Evolutionary conservation across 2,113 vertebrate genomes (phyloP).

Genomic region (Charadrius vociferus): DNA sequence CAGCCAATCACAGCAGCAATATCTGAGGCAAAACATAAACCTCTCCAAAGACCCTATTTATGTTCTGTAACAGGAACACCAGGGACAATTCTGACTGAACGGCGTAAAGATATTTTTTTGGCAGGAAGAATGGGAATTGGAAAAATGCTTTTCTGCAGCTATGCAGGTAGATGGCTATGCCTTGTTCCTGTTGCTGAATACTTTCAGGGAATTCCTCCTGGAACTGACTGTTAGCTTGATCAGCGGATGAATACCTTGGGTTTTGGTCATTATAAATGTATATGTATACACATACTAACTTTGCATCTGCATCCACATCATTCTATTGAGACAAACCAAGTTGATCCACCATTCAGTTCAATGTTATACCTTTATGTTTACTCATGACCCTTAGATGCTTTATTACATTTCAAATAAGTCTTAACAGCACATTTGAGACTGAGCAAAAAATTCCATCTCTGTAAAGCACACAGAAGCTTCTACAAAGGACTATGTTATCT

Average conservation of each 20-base stretch:
- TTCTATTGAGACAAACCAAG: neutral
- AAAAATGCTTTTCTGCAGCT: neutral
- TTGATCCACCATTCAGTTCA: neutral
- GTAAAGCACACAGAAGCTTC: neutral
- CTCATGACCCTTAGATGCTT: neutral
- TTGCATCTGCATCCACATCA: neutral
- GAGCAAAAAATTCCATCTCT: neutral
- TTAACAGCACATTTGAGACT: neutral
- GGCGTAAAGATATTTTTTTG: neutral
- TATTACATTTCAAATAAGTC: neutral
- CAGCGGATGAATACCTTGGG: neutral
- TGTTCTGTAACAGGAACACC: neutral
- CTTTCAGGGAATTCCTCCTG: neutral
- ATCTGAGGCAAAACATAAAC: neutral
- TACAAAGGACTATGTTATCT: neutral
- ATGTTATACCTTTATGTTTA: neutral
- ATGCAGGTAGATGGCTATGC: neutral
- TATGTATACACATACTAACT: neutral
- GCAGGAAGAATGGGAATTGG: neutral
- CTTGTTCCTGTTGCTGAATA: neutral
- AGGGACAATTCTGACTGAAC: neutral
- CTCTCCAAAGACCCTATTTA: neutral
- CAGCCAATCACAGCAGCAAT: neutral
- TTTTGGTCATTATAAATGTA: neutral
- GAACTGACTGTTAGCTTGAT: neutral